phyloP scores from a whole-genome alignment of 2,113 vertebrate genomes.

The Cyrtonyx montezumae region DNA sequence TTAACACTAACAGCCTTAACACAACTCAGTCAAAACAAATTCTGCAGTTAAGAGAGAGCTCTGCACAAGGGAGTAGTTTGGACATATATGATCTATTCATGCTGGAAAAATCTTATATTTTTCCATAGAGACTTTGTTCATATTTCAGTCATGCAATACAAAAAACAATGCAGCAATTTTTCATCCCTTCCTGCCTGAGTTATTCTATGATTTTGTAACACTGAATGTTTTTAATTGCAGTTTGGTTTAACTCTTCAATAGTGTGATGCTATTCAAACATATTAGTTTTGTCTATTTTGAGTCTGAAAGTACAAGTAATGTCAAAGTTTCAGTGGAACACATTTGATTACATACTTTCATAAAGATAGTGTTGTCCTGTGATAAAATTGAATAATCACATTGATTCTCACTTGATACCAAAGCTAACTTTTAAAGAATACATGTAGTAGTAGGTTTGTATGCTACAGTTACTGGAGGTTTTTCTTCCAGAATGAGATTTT shows the following conservation, averaged over 20 bases:
- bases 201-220: background rate
- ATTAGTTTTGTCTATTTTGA: background rate
- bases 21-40: background rate
- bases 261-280: background rate
- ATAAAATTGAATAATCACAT: constrained; percentile 74
- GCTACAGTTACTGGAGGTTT: constrained; percentile 53
- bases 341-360: constrained; percentile 47
- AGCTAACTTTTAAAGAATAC: constrained; percentile 53
- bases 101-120: background rate
- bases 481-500: constrained; percentile 73
- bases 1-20: background rate
- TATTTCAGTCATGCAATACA: background rate
- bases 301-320: background rate
- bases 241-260: constrained; percentile 1
- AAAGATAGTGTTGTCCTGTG: constrained; percentile 47
- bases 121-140: background rate
- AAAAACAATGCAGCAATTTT: background rate
- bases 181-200: background rate
- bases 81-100: background rate
- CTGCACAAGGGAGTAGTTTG: background rate
- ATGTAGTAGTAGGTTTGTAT: constrained; percentile 62
- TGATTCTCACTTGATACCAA: constrained; percentile 69
- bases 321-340: background rate
- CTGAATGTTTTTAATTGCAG: background rate
- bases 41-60: background rate